Conservation (phyloP, 2,888 invertebrate genomes). For the Erebia ligea region DNA sequence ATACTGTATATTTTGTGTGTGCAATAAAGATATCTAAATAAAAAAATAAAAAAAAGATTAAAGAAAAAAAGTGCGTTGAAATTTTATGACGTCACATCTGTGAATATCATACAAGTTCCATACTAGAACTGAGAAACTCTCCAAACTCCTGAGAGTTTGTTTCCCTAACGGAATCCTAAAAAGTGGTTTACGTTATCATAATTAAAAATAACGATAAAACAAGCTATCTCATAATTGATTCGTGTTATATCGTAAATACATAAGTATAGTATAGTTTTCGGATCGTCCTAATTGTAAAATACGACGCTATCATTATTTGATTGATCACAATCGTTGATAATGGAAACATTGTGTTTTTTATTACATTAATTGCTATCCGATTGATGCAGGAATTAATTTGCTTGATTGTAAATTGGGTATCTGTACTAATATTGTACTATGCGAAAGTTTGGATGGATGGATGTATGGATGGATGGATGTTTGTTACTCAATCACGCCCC, state of each 20-base stretch:
- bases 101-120: too few species aligned
- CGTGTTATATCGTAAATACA: slow-evolving; percentile 20
- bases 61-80: too few species aligned
- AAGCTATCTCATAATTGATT: slow-evolving; percentile 18
- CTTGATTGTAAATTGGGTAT: slow-evolving; percentile 6
- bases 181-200: slow-evolving; percentile 1
- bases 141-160: background rate
- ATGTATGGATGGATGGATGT: too few species aligned
- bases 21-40: too few species aligned
- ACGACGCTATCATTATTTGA: slow-evolving; percentile 37
- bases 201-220: slow-evolving; percentile 2
- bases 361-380: slow-evolving; percentile 23
- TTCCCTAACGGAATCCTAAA: background rate
- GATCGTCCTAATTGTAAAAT: slow-evolving; percentile 44
- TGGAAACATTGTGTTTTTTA: slow-evolving; percentile 33
- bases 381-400: slow-evolving; percentile 19
- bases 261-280: background rate
- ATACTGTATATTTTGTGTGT: too few species aligned
- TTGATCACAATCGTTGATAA: slow-evolving; percentile 41
- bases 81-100: too few species aligned
- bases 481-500: too few species aligned
- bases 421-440: too few species aligned
- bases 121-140: too few species aligned
- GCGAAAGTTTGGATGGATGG: too few species aligned
- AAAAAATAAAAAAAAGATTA: too few species aligned